phyloP scores from a whole-genome alignment of 1,140 invertebrate species.

The Pseudomyrmex gracilis region DNA sequence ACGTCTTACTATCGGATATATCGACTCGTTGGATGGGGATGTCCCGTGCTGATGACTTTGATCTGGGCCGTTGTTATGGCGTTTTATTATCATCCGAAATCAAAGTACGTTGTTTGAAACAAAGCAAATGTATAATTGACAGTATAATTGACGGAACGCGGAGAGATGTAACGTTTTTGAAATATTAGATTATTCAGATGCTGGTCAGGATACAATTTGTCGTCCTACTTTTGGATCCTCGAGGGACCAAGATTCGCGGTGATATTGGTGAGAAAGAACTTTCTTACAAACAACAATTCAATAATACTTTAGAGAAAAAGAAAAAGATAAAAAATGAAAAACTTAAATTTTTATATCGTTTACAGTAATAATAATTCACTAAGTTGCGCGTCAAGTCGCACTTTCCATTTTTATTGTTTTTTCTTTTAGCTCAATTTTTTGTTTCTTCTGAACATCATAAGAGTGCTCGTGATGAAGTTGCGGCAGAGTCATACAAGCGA shows the following conservation, averaged over 20 bases:
- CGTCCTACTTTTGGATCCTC: constrained; percentile 93
- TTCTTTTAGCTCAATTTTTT: constrained; percentile 91
- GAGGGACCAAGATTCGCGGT: constrained; percentile 93
- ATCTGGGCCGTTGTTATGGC: constrained; percentile 90
- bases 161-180: constrained; percentile 34
- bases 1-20: constrained; percentile 90
- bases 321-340: background rate
- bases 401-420: background rate
- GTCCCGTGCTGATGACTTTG: constrained; percentile 90
- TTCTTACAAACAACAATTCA: background rate
- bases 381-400: no score
- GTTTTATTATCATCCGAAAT: constrained; percentile 84
- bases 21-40: constrained; percentile 92
- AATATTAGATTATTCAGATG: constrained; percentile 86
- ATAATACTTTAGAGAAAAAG: no score
- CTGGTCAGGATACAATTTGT: constrained; percentile 94
- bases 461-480: constrained; percentile 93
- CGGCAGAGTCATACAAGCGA: constrained; percentile 92
- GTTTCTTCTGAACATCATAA: constrained; percentile 94
- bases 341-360: no score
- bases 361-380: no score
- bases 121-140: background rate
- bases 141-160: no score
- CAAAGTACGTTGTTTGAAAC: constrained; percentile 79
- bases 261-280: constrained; percentile 88